phyloP scores from a whole-genome alignment of 2,888 invertebrate species.

The Muscina levida region DNA sequence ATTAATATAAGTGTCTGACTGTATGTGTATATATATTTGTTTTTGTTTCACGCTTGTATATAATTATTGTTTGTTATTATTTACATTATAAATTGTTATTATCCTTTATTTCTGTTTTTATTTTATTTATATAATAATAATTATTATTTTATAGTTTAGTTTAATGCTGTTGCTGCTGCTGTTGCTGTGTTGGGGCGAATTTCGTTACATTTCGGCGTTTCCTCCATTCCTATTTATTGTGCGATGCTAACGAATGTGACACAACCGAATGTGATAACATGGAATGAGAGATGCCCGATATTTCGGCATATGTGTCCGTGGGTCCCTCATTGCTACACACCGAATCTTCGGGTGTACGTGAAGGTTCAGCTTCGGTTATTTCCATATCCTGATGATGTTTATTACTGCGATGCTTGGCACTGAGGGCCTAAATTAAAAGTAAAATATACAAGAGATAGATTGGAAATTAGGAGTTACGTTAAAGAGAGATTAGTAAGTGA shows the following conservation, averaged over 20 bases:
- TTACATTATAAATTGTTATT: slow-evolving; percentile 41
- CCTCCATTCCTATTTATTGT: slow-evolving; percentile 62
- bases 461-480: no score
- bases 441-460: neutral
- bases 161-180: slow-evolving; percentile 30
- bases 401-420: slow-evolving; percentile 85
- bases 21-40: slow-evolving; percentile 14
- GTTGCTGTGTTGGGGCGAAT: neutral
- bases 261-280: slow-evolving; percentile 78
- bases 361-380: slow-evolving; percentile 88
- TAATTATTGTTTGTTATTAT: slow-evolving; percentile 58
- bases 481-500: no score
- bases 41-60: slow-evolving; percentile 71
- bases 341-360: slow-evolving; percentile 93
- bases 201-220: slow-evolving; percentile 8
- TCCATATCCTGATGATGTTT: slow-evolving; percentile 83
- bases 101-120: slow-evolving; percentile 65
- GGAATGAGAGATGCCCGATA: slow-evolving; percentile 79
- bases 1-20: neutral
- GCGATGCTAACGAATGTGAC: slow-evolving; percentile 76
- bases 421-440: slow-evolving; percentile 84
- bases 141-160: slow-evolving; percentile 31
- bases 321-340: slow-evolving; percentile 94
- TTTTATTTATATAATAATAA: no score
- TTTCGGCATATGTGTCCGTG: slow-evolving; percentile 81